Evolutionary conservation across 2,797 vertebrate genomes (phyloP).

Genomic region (Benthosema pterotum): DNA sequence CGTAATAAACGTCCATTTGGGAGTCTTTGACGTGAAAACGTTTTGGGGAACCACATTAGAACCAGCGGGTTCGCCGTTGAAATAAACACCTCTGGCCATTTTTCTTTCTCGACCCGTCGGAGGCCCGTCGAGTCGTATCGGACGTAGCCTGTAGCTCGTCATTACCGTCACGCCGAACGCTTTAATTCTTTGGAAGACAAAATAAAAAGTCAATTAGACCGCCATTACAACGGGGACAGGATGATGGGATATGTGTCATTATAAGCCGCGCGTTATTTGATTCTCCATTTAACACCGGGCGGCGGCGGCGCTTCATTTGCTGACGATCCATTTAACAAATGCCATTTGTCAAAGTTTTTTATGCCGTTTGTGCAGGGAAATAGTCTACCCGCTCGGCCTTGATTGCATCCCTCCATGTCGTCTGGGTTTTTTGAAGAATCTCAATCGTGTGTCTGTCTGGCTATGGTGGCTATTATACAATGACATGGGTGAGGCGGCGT

Average conservation of each 20-base stretch:
- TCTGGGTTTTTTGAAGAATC: constrained; percentile 2
- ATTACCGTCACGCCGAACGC: constrained; percentile 69
- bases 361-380: constrained; percentile 58
- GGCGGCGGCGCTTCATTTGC: constrained; percentile 81
- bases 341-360: constrained; percentile 70
- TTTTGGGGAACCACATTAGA: too few relatives aligned
- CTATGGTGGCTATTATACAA: background rate
- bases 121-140: constrained; percentile 56
- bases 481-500: constrained; percentile 11
- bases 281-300: constrained; percentile 83
- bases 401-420: constrained; percentile 24
- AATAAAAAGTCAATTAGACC: constrained; percentile 79
- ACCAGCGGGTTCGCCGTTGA: too few relatives aligned
- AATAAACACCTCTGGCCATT: constrained; percentile 64
- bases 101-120: constrained; percentile 51
- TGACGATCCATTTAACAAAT: constrained; percentile 80
- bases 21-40: too few relatives aligned
- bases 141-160: constrained; percentile 71
- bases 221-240: constrained; percentile 76
- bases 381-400: constrained; percentile 33
- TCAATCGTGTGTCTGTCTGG: background rate
- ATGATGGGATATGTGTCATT: constrained; percentile 80
- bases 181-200: constrained; percentile 76
- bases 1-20: too few relatives aligned
- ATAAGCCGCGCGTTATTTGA: constrained; percentile 80